Evolutionary conservation across 1,140 invertebrate genomes (phyloP).

Genomic region (Cotesia glomerata): DNA sequence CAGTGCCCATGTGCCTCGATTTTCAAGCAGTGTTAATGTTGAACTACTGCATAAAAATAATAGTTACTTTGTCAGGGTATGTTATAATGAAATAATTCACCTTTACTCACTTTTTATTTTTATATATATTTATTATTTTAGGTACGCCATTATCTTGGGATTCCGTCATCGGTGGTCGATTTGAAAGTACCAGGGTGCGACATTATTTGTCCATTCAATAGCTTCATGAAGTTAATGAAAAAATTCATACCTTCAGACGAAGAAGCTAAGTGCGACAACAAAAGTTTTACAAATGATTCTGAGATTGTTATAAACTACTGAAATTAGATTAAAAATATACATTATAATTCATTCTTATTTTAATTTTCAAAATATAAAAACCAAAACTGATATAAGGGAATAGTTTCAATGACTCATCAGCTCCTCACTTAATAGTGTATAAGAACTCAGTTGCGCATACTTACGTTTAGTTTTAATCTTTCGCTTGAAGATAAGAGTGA

Average conservation of each 20-base stretch:
- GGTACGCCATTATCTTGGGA: slow-evolving; percentile 32
- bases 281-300: no score
- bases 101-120: no score
- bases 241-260: slow-evolving; percentile 39
- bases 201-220: slow-evolving; percentile 50
- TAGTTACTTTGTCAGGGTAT: slow-evolving; percentile 41
- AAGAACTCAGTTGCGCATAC: no score
- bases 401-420: no score
- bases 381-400: no score
- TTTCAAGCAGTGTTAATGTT: slow-evolving; percentile 61
- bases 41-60: slow-evolving; percentile 43
- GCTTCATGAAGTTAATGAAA: slow-evolving; percentile 45
- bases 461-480: no score
- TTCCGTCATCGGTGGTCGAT: slow-evolving; percentile 28
- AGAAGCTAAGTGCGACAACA: slow-evolving; percentile 37
- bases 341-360: no score
- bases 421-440: no score
- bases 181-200: slow-evolving; percentile 45
- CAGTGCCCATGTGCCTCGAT: slow-evolving; percentile 66
- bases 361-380: no score
- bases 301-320: no score
- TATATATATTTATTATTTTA: background rate
- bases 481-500: no score
- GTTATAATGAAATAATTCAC: background rate
- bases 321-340: no score